Percentiles rank a stretch among this genome's conserved stretches.
phyloP scores from a whole-genome alignment of 2,888 invertebrate species.

The Cantharis rustica region DNA sequence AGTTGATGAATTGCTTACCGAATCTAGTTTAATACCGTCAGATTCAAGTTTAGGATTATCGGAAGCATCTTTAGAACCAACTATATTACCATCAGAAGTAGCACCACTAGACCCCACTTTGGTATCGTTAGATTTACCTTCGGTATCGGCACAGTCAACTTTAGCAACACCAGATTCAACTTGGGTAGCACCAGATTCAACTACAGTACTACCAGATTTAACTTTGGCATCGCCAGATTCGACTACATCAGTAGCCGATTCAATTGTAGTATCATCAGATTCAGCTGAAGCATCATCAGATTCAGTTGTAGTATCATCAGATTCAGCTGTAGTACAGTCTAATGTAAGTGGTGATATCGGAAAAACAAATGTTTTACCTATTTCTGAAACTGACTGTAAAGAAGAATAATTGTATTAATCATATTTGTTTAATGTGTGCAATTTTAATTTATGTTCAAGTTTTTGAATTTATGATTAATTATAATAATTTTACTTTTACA shows the following conservation, averaged over 20 bases:
- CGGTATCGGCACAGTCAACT: not conserved
- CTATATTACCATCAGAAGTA: not conserved
- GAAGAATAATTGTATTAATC: not conserved
- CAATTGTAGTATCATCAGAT: not conserved
- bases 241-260: not conserved
- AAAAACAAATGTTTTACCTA: not conserved
- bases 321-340: not conserved
- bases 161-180: not conserved
- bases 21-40: not conserved
- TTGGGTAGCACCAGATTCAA: not conserved
- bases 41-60: not conserved
- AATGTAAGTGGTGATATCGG: not conserved
- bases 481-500: not conserved
- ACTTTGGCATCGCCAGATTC: not conserved
- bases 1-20: not conserved
- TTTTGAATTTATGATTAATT: not conserved
- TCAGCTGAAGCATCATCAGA: no score
- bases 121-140: not conserved
- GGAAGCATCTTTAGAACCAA: not conserved
- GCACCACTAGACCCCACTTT: not conserved
- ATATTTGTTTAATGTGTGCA: not conserved
- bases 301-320: not conserved
- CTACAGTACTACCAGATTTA: not conserved
- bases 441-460: not conserved
- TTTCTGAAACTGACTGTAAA: not conserved